Evolutionary conservation across 2,888 invertebrate genomes (phyloP).

Genomic region (Trachelus troglodyta): DNA sequence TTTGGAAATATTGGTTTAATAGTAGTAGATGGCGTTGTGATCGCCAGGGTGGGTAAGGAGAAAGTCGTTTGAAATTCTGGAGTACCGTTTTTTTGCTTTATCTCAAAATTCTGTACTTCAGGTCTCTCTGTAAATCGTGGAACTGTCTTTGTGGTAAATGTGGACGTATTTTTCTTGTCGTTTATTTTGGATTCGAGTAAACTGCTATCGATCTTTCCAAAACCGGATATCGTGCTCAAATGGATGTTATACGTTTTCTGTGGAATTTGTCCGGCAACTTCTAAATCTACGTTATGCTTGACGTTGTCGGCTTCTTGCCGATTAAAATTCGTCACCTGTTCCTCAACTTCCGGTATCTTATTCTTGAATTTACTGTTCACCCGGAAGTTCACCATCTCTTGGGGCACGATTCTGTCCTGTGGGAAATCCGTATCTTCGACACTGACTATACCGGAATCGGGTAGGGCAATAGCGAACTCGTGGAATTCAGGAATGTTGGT

Average conservation of each 20-base stretch:
- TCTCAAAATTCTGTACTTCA: not conserved
- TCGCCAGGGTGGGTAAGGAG: not conserved
- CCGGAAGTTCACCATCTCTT: conserved; percentile 52
- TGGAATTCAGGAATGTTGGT: not conserved
- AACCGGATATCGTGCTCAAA: conserved; percentile 45
- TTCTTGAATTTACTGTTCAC: conserved; percentile 59
- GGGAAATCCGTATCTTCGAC: conserved; percentile 52
- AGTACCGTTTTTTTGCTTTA: not conserved
- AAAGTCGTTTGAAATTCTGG: not conserved
- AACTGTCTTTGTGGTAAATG: not conserved
- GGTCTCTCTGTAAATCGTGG: not conserved
- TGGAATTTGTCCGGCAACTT: conserved; percentile 54
- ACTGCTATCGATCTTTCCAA: not conserved
- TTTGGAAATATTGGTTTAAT: not conserved
- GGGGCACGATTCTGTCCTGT: conserved; percentile 53
- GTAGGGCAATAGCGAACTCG: not conserved
- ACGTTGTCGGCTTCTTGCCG: not conserved
- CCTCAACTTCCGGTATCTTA: conserved; percentile 38
- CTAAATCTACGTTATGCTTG: conserved; percentile 43
- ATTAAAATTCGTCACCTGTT: conserved; percentile 15
- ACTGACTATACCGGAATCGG: conserved; percentile 10
- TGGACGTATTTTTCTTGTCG: not conserved
- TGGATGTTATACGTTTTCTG: conserved; percentile 54
- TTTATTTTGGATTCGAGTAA: not conserved
- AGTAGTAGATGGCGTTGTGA: not conserved